phyloP scores from a whole-genome alignment of 1,140 invertebrate species.

The Procambarus virginalis region DNA sequence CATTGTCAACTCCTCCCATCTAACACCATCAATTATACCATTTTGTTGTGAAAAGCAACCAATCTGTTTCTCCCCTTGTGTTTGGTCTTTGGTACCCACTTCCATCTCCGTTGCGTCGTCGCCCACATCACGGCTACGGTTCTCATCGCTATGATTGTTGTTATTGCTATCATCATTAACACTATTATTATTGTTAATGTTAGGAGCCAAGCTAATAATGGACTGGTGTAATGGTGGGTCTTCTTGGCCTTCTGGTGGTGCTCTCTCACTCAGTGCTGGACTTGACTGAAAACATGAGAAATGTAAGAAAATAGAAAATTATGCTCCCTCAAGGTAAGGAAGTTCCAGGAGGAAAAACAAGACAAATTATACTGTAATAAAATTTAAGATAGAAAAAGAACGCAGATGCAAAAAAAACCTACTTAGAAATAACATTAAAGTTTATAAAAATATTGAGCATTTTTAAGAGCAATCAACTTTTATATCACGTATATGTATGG shows the following conservation, averaged over 20 bases:
- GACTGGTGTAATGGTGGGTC: conserved; percentile 57
- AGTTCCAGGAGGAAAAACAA: too few relatives aligned
- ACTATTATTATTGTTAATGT: conserved; percentile 39
- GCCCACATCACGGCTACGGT: background rate
- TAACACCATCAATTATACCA: conserved; percentile 43
- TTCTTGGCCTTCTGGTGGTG: conserved; percentile 66
- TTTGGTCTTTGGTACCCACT: background rate
- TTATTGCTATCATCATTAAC: conserved; percentile 51
- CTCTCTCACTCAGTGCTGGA: conserved; percentile 60
- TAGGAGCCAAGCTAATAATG: conserved; percentile 41
- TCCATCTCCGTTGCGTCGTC: background rate
- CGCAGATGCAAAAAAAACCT: too few relatives aligned
- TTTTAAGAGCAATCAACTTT: too few relatives aligned
- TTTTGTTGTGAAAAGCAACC: conserved; percentile 35
- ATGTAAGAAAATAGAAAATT: background rate
- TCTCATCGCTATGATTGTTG: conserved; percentile 37
- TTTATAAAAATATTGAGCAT: too few relatives aligned
- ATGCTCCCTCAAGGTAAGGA: background rate
- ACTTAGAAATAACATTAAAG: too few relatives aligned
- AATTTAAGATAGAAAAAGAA: too few relatives aligned
- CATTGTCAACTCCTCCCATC: conserved; percentile 47
- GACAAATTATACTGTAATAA: too few relatives aligned
- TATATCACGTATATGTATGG: too few relatives aligned
- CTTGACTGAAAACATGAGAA: conserved; percentile 35
- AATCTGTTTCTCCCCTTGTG: conserved; percentile 13